These are phyloP conservation scores for Empis stercorea DNA, from an alignment of 2,888 invertebrate genomes.

Conservation along the genomic window DNA sequence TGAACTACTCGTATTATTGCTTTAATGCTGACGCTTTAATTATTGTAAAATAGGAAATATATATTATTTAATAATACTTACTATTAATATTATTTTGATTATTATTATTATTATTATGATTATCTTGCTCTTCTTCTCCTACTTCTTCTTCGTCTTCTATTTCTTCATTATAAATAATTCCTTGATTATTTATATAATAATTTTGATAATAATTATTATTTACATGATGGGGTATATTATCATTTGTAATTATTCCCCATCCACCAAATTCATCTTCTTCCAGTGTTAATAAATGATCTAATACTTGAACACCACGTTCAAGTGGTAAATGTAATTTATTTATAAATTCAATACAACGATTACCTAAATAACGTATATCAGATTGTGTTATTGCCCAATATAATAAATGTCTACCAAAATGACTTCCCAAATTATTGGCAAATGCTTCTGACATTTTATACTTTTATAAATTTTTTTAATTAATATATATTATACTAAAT, in stretches of 20 bases:
- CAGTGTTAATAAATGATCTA: constrained; percentile 54
- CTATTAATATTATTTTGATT: background rate
- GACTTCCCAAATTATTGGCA: constrained; percentile 33
- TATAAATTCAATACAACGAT: constrained; percentile 45
- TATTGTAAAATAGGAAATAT: too few species aligned
- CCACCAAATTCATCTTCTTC: constrained; percentile 33
- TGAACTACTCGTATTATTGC: too few species aligned
- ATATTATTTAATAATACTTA: too few species aligned
- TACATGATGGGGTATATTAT: constrained; percentile 20
- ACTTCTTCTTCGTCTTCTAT: too few species aligned
- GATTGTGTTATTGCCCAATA: constrained; percentile 52
- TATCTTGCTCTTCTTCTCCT: too few species aligned
- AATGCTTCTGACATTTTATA: constrained; percentile 35
- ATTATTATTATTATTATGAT: constrained; percentile 7
- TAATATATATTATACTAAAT: background rate
- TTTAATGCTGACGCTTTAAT: too few species aligned
- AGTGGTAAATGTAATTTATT: constrained; percentile 36
- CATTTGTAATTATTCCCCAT: too few species aligned
- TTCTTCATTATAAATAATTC: constrained; percentile 4
- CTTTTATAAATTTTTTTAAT: background rate
- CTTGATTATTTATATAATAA: constrained; percentile 6
- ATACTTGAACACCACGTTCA: constrained; percentile 40
- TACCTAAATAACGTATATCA: constrained; percentile 46
- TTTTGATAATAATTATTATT: constrained; percentile 27
- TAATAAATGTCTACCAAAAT: constrained; percentile 43